Evolutionary conservation across 2,797 vertebrate species (phyloP).

Genomic region (Alfaro cultratus): DNA sequence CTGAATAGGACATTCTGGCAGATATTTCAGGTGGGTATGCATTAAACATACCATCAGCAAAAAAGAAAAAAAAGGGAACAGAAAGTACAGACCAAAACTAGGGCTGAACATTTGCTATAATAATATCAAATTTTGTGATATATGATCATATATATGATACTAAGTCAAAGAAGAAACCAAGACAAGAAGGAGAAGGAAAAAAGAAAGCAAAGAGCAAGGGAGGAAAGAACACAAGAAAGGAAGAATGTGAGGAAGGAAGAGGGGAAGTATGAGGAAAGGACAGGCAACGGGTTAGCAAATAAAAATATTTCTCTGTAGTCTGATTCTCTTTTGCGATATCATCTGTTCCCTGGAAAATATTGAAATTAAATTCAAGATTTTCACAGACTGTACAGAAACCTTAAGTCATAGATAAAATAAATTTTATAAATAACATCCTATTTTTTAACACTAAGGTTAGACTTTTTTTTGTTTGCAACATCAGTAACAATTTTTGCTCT

Average conservation of each 20-base stretch:
- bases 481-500: not conserved
- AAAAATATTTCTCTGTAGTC: not conserved
- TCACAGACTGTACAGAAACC: not conserved
- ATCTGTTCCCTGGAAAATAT: not conserved
- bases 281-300: not conserved
- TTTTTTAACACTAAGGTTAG: not conserved
- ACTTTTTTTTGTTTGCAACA: too few species aligned
- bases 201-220: not conserved
- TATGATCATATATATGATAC: too few species aligned
- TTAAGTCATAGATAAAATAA: not conserved
- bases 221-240: not conserved
- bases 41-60: not conserved
- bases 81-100: not conserved
- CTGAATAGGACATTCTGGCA: not conserved
- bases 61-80: not conserved
- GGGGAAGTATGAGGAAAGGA: not conserved
- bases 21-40: not conserved
- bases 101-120: not conserved
- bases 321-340: not conserved
- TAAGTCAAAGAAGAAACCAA: too few species aligned
- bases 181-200: not conserved
- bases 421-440: not conserved
- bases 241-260: not conserved
- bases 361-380: not conserved
- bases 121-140: not conserved